Evolutionary conservation across 2,888 invertebrate genomes (phyloP).

Genomic region (Spisula solida): DNA sequence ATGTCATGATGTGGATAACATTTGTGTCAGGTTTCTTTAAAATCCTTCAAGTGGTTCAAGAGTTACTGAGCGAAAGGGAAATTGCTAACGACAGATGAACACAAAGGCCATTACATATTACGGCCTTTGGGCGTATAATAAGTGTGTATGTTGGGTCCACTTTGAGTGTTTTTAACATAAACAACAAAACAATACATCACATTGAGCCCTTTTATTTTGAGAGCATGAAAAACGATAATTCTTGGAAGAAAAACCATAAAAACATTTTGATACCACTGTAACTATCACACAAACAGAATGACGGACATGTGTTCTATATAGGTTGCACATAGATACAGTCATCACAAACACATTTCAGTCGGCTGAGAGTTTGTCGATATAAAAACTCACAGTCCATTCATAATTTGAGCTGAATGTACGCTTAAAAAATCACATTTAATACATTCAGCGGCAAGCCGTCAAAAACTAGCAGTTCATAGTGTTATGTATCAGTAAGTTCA

Average conservation of each 20-base stretch:
- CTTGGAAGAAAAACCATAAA: conserved; percentile 51
- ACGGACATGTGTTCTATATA: conserved; percentile 52
- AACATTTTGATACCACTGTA: conserved; percentile 63
- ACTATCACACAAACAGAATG: conserved; percentile 63
- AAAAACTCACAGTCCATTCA: background rate
- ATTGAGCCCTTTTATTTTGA: conserved; percentile 65
- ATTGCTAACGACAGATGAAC: too few relatives aligned
- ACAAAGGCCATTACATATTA: too few relatives aligned
- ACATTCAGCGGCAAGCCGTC: background rate
- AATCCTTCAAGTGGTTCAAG: too few relatives aligned
- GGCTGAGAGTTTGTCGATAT: background rate
- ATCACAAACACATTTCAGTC: background rate
- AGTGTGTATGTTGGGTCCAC: too few relatives aligned
- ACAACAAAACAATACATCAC: conserved; percentile 28
- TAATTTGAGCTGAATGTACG: background rate
- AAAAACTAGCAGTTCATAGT: background rate
- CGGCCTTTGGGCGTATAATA: too few relatives aligned
- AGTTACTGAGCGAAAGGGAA: too few relatives aligned
- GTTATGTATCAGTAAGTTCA: background rate
- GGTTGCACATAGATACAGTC: conserved; percentile 18
- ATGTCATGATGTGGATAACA: too few relatives aligned
- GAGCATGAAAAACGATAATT: conserved; percentile 53
- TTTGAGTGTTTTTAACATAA: background rate
- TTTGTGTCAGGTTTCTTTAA: too few relatives aligned
- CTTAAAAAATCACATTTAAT: background rate